These are phyloP conservation scores for Syngnathus floridae DNA, from an alignment of 2,113 vertebrate species.

Conservation along the genomic window DNA sequence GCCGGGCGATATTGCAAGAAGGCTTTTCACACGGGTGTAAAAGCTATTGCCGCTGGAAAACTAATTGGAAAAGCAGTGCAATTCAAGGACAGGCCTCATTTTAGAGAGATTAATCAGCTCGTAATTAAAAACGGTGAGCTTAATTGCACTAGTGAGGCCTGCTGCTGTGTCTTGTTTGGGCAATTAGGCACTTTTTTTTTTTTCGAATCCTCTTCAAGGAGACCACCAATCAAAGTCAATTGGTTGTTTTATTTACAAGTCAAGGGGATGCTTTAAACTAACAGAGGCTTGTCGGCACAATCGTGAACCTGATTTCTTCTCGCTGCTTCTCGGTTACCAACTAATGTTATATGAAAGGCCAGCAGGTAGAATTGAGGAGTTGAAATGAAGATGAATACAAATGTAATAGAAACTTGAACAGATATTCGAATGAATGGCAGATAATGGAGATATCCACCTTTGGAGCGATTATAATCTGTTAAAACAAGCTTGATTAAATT, in stretches of 20 bases:
- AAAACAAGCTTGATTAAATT: background rate
- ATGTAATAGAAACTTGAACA: no score
- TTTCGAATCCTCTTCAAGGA: conserved; percentile 47
- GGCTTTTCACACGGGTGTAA: conserved; percentile 21
- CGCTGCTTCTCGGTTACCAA: no score
- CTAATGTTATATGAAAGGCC: background rate
- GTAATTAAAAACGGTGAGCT: conserved; percentile 38
- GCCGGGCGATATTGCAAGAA: conserved; percentile 5
- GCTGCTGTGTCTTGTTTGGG: conserved; percentile 35
- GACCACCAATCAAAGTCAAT: conserved; percentile 12
- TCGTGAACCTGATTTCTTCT: background rate
- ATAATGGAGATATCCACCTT: background rate
- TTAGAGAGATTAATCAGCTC: conserved; percentile 52
- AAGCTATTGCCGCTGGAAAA: conserved; percentile 17
- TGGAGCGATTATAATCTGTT: background rate
- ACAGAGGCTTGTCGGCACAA: background rate
- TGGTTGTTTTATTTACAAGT: conserved; percentile 29
- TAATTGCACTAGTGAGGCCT: conserved; percentile 35
- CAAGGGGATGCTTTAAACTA: conserved; percentile 13
- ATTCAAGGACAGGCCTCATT: conserved; percentile 47
- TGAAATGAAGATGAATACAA: background rate
- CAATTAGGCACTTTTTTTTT: conserved; percentile 45
- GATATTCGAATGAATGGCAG: no score
- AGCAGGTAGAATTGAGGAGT: background rate
- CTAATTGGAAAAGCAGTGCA: conserved; percentile 39